Percentiles rank a stretch among this genome's conserved stretches.
Conservation (phyloP, 1,140 invertebrate genomes). For the Drosophila micromelanica region DNA sequence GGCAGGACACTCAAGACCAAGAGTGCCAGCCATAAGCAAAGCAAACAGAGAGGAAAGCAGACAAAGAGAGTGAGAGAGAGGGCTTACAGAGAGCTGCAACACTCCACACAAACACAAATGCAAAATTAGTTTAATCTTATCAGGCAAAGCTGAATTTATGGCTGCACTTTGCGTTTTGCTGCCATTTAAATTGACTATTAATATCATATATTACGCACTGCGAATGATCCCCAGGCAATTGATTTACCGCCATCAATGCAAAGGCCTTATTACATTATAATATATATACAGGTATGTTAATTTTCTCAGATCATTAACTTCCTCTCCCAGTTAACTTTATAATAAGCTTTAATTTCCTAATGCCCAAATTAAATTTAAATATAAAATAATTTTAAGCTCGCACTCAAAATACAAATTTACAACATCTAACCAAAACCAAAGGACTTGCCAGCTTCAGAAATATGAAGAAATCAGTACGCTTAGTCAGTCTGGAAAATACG, state of each 20-base stretch:
- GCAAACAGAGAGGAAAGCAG: constrained; percentile 19
- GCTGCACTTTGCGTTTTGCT: constrained; percentile 33
- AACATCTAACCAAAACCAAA: too few species aligned
- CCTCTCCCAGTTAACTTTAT: too few species aligned
- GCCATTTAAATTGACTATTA: constrained; percentile 43
- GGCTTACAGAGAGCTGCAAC: neutral
- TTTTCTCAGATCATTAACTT: too few species aligned
- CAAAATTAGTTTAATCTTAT: constrained; percentile 47
- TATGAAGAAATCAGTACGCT: too few species aligned
- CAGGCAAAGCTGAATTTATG: constrained; percentile 35
- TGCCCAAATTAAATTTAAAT: too few species aligned
- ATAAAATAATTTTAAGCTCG: too few species aligned
- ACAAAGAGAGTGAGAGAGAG: neutral
- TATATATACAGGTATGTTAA: too few species aligned
- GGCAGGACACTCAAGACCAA: constrained; percentile 41
- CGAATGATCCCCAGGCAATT: constrained; percentile 6
- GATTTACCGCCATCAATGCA: constrained; percentile 9
- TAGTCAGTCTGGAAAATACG: too few species aligned
- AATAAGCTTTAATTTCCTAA: too few species aligned
- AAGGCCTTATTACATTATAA: too few species aligned
- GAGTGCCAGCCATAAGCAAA: constrained; percentile 37
- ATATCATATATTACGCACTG: constrained; percentile 9
- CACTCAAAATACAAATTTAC: too few species aligned
- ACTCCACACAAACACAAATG: constrained; percentile 31
- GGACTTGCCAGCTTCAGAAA: too few species aligned